Base-by-base conservation (phyloP, 2,797 vertebrate genomes). In the Acridotheres tristis region DNA sequence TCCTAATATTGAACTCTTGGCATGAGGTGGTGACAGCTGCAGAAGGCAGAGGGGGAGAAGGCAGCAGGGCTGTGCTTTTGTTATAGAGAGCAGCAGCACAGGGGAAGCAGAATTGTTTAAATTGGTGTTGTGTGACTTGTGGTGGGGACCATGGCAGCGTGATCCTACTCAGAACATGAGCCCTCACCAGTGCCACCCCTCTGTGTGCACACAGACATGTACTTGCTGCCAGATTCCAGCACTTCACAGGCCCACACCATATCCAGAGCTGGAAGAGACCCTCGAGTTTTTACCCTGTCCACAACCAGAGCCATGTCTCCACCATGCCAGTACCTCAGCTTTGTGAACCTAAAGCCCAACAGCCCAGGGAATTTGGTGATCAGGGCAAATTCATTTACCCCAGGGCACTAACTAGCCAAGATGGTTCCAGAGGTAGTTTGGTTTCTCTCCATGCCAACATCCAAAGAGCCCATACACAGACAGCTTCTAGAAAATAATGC, bases 131-230 rank as follows among this genome's bases (percentile, higher is more conserved):
- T 61, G 45, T 55, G 32, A 34, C 55, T 8, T 66, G 29, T 34
- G 4, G 5, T 15, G 23, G 7, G 2, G 1, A 1, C 13, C 9
- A 1, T 1, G 30, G 34, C 0, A 4, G 7, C 9, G 5, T 1
- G 16, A 40, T 23, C n/a, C 40, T 38, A 11, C n/a, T 51, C 51
- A 29, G 43, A 73, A 16, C 11, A 16, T 0, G 0, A 69, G 10
- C 34, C 15, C n/a, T 17, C 40, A 83, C 11, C 32, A 16, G 18
- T 5, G 2, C 7, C 43, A 71, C 2, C 4, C 9, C 7, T n/a
- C 38, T n/a, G 26, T 23, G 45, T 42, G 12, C 12, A 21, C 21
- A 9, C 4, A 69, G 21, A 5, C 2, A 5, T 4, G 3, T 1
- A 7, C 29, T 20, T 7, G 1, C 13, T 27, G 9, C 27, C 65